These are phyloP conservation scores for Erebia epiphron DNA, from an alignment of 2,888 invertebrate species.

Conservation along the genomic window DNA sequence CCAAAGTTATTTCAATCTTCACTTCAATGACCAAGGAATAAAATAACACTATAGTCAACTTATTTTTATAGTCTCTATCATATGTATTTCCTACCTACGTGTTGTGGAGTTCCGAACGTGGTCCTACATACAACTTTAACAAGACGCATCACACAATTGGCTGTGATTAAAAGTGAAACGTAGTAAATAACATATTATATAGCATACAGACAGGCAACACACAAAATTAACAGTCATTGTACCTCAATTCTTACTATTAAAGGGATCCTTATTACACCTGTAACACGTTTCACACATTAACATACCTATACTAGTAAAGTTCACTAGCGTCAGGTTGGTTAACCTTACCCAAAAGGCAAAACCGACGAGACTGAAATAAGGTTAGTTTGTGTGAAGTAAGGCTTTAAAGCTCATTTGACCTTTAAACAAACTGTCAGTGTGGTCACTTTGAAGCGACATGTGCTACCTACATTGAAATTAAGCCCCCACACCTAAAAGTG, in stretches of 20 bases:
- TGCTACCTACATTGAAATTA: conserved; percentile 1
- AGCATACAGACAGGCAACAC: background rate
- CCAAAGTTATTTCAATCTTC: background rate
- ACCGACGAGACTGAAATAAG: background rate
- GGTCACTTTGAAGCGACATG: background rate
- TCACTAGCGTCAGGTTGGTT: background rate
- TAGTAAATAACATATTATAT: background rate
- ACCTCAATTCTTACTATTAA: too few species aligned
- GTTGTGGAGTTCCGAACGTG: too few species aligned
- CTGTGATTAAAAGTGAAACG: too few species aligned
- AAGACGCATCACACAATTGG: too few species aligned
- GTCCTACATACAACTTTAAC: too few species aligned
- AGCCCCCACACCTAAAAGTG: background rate
- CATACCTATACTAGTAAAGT: background rate
- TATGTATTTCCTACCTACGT: background rate
- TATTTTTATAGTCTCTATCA: conserved; percentile 1
- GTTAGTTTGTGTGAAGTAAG: background rate
- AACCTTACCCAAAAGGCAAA: background rate
- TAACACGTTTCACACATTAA: conserved; percentile 2
- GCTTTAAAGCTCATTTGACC: background rate
- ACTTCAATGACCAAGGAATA: background rate
- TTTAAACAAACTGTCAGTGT: background rate
- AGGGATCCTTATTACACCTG: background rate
- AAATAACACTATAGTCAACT: background rate
- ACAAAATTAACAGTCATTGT: background rate